Percentiles rank a stretch among this genome's conserved stretches.
phyloP scores from a whole-genome alignment of 2,888 invertebrate genomes.

The Monopis laevigella region DNA sequence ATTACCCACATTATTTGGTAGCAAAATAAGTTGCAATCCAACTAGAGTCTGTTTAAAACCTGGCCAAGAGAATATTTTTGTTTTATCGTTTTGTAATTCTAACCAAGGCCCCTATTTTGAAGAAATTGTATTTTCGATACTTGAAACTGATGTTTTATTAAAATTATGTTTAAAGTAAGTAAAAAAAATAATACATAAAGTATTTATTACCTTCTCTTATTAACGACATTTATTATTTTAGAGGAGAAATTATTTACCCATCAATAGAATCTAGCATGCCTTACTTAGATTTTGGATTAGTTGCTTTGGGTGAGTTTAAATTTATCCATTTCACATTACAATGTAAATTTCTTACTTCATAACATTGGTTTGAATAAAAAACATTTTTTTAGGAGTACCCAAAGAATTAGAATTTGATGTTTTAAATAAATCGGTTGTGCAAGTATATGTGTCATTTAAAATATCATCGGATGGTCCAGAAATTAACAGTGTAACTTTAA shows the following conservation, averaged over 20 bases:
- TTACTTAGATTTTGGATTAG: slow-evolving; percentile 64
- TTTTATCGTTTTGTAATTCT: slow-evolving; percentile 64
- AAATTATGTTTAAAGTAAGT: slow-evolving; percentile 67
- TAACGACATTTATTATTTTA: slow-evolving; percentile 31
- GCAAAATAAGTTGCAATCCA: slow-evolving; percentile 62
- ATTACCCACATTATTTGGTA: slow-evolving; percentile 62
- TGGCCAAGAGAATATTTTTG: slow-evolving; percentile 58
- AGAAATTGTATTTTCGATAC: slow-evolving; percentile 65
- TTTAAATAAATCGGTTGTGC: slow-evolving; percentile 63
- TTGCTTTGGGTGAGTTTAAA: slow-evolving; percentile 60
- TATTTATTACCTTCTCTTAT: neutral
- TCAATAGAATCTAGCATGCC: slow-evolving; percentile 60
- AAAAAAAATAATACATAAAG: neutral
- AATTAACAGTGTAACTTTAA: slow-evolving; percentile 51
- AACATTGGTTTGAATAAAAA: no score
- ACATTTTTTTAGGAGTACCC: slow-evolving; percentile 52
- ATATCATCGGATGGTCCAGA: slow-evolving; percentile 65
- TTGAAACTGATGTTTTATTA: slow-evolving; percentile 65
- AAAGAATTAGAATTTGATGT: slow-evolving; percentile 50
- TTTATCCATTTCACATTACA: neutral
- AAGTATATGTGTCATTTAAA: slow-evolving; percentile 56
- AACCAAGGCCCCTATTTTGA: slow-evolving; percentile 71
- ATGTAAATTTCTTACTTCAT: no score
- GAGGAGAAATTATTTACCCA: slow-evolving; percentile 71
- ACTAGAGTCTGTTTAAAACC: slow-evolving; percentile 47